A percentile compares a stretch with the other conserved stretches of the same genome.
Evolutionary conservation across 2,888 invertebrate genomes (phyloP).

Genomic region (Drosophila melanosoma): DNA sequence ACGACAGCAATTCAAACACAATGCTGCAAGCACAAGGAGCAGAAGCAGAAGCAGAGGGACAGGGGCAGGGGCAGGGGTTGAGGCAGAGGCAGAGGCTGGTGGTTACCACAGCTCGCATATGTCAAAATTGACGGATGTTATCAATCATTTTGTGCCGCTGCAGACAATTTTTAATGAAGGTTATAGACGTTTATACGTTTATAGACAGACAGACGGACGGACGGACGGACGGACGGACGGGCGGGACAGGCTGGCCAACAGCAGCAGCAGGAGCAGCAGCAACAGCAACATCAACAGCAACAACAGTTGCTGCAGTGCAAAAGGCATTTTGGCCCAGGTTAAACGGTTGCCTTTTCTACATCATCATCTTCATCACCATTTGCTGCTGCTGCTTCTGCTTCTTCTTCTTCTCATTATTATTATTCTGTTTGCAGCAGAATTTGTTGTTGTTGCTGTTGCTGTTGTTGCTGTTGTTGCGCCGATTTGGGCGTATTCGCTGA

Average conservation of each 20-base stretch:
- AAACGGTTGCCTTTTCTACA: conserved; percentile 42
- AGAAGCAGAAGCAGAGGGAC: not conserved
- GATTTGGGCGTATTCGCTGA: conserved; percentile 32
- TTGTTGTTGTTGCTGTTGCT: conserved; percentile 12
- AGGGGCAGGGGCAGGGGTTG: not conserved
- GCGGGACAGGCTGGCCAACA: conserved; percentile 2
- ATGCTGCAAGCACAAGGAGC: conserved; percentile 1
- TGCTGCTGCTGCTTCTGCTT: not conserved
- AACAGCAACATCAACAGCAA: not conserved
- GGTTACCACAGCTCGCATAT: conserved; percentile 66
- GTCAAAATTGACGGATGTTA: conserved; percentile 81
- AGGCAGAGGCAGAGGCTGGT: not conserved
- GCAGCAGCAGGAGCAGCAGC: not conserved
- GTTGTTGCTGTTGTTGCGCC: conserved; percentile 11
- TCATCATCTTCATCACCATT: conserved; percentile 31
- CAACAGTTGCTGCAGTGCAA: conserved; percentile 29
- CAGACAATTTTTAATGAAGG: conserved; percentile 81
- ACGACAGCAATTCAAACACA: conserved; percentile 9
- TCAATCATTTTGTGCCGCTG: conserved; percentile 79
- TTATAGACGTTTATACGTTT: conserved; percentile 75
- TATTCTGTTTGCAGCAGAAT: not conserved
- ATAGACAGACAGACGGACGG: conserved; percentile 6
- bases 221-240: conserved; percentile 20
- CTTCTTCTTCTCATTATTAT: conserved; percentile 7
- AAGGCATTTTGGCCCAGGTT: conserved; percentile 46